Evolutionary conservation across 2,797 vertebrate genomes (phyloP).

Genomic region (Ispidina lecontei): DNA sequence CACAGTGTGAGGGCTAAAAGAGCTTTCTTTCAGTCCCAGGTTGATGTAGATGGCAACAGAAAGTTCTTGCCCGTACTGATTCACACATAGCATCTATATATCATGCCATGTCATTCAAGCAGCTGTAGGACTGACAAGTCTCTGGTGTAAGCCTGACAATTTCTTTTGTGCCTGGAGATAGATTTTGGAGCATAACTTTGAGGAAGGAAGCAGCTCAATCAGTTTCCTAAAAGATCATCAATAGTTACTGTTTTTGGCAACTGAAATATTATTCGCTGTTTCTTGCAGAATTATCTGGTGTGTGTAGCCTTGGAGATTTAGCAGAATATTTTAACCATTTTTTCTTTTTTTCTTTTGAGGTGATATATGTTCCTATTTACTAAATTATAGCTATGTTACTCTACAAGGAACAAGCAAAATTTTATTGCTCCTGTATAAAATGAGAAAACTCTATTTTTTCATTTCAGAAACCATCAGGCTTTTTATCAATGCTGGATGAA

Average conservation of each 20-base stretch:
- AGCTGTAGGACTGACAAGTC: rapidly evolving
- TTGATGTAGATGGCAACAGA: background rate
- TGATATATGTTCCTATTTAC: background rate
- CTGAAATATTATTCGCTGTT: background rate
- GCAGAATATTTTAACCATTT: background rate
- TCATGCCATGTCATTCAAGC: rapidly evolving
- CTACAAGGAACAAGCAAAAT: background rate
- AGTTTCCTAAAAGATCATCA: background rate
- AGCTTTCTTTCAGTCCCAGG: background rate
- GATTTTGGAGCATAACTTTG: background rate
- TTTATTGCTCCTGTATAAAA: background rate
- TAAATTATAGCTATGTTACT: background rate
- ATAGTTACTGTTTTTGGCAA: background rate
- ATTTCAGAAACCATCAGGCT: constrained; percentile 90
- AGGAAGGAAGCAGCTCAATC: background rate
- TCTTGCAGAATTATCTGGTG: background rate
- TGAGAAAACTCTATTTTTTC: background rate
- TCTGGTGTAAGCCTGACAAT: background rate
- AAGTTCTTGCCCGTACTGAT: rapidly evolving
- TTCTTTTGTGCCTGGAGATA: background rate
- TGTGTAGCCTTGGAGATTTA: background rate
- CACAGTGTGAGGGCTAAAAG: background rate
- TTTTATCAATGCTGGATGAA: constrained; percentile 91
- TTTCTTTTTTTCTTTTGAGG: background rate
- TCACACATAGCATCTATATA: rapidly evolving